A percentile compares a stretch with the other conserved stretches of the same genome.
These are phyloP conservation scores for Petrocephalus sullivani DNA, from an alignment of 2,797 vertebrate species.

Conservation along the genomic window DNA sequence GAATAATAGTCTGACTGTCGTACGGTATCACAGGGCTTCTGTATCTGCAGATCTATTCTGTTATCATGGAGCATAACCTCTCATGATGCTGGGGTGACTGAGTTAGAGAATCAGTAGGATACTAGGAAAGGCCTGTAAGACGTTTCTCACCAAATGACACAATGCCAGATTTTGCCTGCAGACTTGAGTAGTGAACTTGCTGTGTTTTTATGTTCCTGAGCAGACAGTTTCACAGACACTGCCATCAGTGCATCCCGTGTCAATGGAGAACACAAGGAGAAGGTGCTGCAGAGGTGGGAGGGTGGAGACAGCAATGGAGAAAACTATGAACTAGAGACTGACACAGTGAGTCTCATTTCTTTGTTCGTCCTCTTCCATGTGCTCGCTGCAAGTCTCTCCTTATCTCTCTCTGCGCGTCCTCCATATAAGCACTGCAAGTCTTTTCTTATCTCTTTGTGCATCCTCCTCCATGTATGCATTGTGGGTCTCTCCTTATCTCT, in stretches of 20 bases:
- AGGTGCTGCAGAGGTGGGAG: constrained; percentile 86
- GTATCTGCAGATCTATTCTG: neutral
- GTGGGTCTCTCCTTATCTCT: neutral
- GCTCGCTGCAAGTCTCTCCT: neutral
- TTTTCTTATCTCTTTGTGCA: neutral
- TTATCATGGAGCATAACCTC: neutral
- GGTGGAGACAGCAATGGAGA: constrained; percentile 85
- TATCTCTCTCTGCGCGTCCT: neutral
- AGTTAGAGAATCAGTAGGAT: neutral
- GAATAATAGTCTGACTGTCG: neutral
- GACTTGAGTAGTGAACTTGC: neutral
- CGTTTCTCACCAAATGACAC: neutral
- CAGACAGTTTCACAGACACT: constrained; percentile 85
- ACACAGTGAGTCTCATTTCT: constrained; percentile 63
- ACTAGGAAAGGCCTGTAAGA: neutral
- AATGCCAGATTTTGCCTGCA: neutral
- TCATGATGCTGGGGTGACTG: neutral
- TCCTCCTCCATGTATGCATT: neutral
- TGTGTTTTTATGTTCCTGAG: constrained; percentile 22
- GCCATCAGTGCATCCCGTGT: constrained; percentile 76
- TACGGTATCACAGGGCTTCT: neutral
- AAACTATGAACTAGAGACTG: constrained; percentile 80
- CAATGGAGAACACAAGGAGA: constrained; percentile 88
- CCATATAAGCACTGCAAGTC: neutral
- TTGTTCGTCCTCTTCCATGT: neutral